These are phyloP conservation scores for Carapus acus DNA, from an alignment of 2,797 vertebrate genomes.

Conservation along the genomic window DNA sequence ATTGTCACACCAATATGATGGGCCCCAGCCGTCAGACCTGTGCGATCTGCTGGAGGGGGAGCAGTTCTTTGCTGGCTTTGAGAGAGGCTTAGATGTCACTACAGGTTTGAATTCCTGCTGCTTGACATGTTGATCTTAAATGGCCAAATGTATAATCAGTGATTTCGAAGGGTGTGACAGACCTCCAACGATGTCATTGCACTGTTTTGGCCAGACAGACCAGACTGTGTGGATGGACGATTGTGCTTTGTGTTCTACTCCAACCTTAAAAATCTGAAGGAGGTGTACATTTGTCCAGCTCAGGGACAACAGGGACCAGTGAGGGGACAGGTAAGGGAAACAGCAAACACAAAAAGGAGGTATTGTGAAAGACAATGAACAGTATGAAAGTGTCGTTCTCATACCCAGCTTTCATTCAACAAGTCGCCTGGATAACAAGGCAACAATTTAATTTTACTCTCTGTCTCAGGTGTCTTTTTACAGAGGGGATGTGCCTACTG, in stretches of 20 bases:
- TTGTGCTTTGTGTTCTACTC: slow-evolving; percentile 92
- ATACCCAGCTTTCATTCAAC: too few species aligned
- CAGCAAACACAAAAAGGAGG: neutral
- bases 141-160: slow-evolving; percentile 14
- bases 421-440: neutral
- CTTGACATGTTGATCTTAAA: neutral
- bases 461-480: slow-evolving; percentile 91
- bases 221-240: slow-evolving; percentile 84
- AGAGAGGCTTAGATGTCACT: slow-evolving; percentile 84
- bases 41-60: slow-evolving; percentile 94
- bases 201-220: slow-evolving; percentile 75
- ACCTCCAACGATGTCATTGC: slow-evolving; percentile 5
- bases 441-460: slow-evolving; percentile 6
- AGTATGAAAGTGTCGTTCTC: too few species aligned
- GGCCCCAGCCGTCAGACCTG: slow-evolving; percentile 92
- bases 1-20: slow-evolving; percentile 77
- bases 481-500: slow-evolving; percentile 78
- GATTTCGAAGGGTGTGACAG: neutral
- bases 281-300: slow-evolving; percentile 82
- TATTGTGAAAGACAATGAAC: too few species aligned
- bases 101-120: slow-evolving; percentile 72
- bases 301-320: slow-evolving; percentile 67
- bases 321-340: slow-evolving; percentile 85
- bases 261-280: slow-evolving; percentile 90
- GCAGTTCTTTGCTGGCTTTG: slow-evolving; percentile 95